Conservation (phyloP, 1,140 invertebrate species). For the Ceratina calcarata region DNA sequence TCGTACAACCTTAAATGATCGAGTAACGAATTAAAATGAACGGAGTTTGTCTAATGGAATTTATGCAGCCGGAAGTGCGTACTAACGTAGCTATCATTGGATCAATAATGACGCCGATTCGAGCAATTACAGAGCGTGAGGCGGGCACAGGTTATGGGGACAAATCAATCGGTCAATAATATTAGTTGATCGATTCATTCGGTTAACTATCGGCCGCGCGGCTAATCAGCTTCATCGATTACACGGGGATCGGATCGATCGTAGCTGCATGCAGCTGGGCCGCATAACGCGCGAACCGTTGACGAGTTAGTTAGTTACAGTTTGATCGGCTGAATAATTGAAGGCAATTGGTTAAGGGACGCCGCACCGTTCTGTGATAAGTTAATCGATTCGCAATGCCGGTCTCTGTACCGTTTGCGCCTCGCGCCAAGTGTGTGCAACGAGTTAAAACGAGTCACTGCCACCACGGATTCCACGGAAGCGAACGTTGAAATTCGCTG, state of each 20-base stretch:
- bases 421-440: too few relatives aligned
- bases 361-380: slow-evolving; percentile 15
- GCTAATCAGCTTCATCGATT: slow-evolving; percentile 40
- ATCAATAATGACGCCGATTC: slow-evolving; percentile 9
- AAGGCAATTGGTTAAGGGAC: slow-evolving; percentile 23
- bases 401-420: not conserved
- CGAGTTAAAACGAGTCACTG: not conserved
- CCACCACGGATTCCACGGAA: not conserved
- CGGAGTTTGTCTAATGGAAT: too few relatives aligned
- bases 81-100: too few relatives aligned
- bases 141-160: slow-evolving; percentile 16
- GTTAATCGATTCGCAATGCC: slow-evolving; percentile 36
- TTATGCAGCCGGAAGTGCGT: too few relatives aligned
- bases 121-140: slow-evolving; percentile 15
- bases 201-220: slow-evolving; percentile 34
- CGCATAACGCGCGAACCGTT: slow-evolving; percentile 27
- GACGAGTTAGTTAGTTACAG: slow-evolving; percentile 38
- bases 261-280: too few relatives aligned
- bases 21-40: too few relatives aligned
- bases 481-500: not conserved
- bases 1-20: too few relatives aligned
- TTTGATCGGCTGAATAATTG: slow-evolving; percentile 41
- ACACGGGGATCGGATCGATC: slow-evolving; percentile 25
- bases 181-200: slow-evolving; percentile 47
- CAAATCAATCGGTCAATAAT: slow-evolving; percentile 24